Base-by-base conservation (phyloP, 2,888 invertebrate genomes). In the Ennomos fuscantarius region DNA sequence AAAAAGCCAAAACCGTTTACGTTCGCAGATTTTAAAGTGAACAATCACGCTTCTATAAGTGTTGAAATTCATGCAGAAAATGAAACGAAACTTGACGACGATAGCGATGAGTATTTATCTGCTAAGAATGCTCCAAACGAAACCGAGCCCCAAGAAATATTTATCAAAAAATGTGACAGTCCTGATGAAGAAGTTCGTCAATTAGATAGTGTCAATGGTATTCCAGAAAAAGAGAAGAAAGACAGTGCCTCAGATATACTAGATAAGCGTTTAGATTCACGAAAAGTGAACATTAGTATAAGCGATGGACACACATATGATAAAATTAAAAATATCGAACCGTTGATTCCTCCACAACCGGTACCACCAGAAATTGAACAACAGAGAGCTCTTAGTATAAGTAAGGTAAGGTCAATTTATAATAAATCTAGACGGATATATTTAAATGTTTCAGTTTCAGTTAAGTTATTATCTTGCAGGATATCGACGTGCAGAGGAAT, bases 301-400 rank as follows among this genome's bases (percentile, higher is more conserved):
- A 85, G 84, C 58, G 90, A 92, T 68, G 84, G 74, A 9, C 82
- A 82, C 10, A 65, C 72, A 0, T 84, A 75, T 50, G 87, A 87
- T 11, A 84, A 82, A 59, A 76, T 62, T 32, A 91, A 89, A 74
- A 75, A 68, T 62, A 63, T 78, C 66, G 93, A 87, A 77, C 90
- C 87, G n/a, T 70, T 92, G 45, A 92, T 94, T 44, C 93, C 94
- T n/a, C 93, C 94, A 8, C 95, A 95, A 74, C 95, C 96, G 1
- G 94, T 96, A 8, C 96, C 96, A 2, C 95, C 96, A 0, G 97
- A 97, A 84, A 96, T 97, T 53, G 96, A 97, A 73, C 95, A 96
- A 70, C 97, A 97, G 78, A 94, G 97, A 68, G 94, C 95, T 50
- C 93, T 95, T 45, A 97, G 97, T 73, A 96, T 97, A 61, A 94